Percentiles rank a stretch among this genome's conserved stretches.
These are phyloP conservation scores for Ophion slaviceki DNA, from an alignment of 2,888 invertebrate genomes.

Conservation along the genomic window DNA sequence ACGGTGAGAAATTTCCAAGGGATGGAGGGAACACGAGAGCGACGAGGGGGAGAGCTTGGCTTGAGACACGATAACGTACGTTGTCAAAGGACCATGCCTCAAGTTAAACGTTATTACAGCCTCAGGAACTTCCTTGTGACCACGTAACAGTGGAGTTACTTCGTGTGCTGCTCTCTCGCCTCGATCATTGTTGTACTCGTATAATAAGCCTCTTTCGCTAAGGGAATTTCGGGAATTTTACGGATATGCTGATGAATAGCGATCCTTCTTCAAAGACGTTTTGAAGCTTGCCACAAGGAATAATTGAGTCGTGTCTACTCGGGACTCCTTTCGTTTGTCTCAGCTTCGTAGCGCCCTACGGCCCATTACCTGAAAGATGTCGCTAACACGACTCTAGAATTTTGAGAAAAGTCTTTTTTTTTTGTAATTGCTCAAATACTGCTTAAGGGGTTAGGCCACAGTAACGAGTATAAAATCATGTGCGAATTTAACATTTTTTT, in stretches of 20 bases:
- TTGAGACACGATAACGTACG: constrained; percentile 7
- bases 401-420: too few relatives aligned
- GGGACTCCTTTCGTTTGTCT: too few relatives aligned
- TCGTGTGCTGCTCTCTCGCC: neutral
- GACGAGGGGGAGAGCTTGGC: constrained; percentile 11
- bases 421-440: too few relatives aligned
- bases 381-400: too few relatives aligned
- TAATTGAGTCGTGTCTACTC: neutral
- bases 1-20: constrained; percentile 31
- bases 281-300: neutral
- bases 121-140: neutral
- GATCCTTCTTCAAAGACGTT: neutral
- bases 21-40: constrained; percentile 18
- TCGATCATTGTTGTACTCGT: neutral
- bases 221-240: neutral
- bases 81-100: constrained; percentile 36
- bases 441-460: too few relatives aligned
- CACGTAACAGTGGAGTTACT: constrained; percentile 10
- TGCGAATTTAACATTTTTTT: too few relatives aligned
- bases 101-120: constrained; percentile 19
- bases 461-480: too few relatives aligned
- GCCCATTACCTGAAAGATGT: too few relatives aligned
- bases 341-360: too few relatives aligned
- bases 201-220: neutral
- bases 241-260: neutral